Base-by-base conservation (phyloP, 2,797 vertebrate species). In the Fistularia commersonii region DNA sequence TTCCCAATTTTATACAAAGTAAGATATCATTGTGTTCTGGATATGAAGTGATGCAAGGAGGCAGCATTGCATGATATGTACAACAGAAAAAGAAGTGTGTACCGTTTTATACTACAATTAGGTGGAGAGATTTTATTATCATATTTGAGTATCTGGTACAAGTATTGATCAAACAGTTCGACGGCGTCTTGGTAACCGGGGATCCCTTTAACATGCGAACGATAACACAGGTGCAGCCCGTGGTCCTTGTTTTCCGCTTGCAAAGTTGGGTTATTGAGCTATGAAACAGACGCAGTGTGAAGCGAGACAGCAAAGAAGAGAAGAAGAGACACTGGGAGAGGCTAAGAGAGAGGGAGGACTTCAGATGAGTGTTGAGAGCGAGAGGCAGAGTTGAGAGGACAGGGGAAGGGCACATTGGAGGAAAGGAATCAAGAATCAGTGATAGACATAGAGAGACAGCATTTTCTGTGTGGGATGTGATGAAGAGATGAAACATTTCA, bases 401-500 rank as follows among this genome's bases (percentile, higher is more conserved):
- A 6, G 11, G n/a, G 53, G 44, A 48, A 35, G 32, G 43, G 68
- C 40, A 41, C 8, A 31, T 34, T 3, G 31, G 31, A 37, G 32
- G 41, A 54, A 11, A 58, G 32, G 32, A 11, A 53, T 57, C 53
- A 47, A 44, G 36, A 41, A 41, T 32, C 23, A 32, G 14, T 14
- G 41, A 60, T 33, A 46, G 38, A 57, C 33, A 52, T 8, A 38
- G 31, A 54, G 33, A 46, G 45, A 44, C n/a, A 13, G 48, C 45
- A 50, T 51, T 61, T 54, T 52, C 48, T 64, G 66, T 64, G 60
- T 63, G 69, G 54, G 57, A 60, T 61, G 49, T 41, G 56, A 70
- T 50, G 69, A 62, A 43, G 53, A 80, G 76, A 76, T 84, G 42
- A 84, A 83, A 66, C 57, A 52, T 72, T 77, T 72, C 71, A 66